phyloP scores from a whole-genome alignment of 2,888 invertebrate genomes.

The Papilio gigon region DNA sequence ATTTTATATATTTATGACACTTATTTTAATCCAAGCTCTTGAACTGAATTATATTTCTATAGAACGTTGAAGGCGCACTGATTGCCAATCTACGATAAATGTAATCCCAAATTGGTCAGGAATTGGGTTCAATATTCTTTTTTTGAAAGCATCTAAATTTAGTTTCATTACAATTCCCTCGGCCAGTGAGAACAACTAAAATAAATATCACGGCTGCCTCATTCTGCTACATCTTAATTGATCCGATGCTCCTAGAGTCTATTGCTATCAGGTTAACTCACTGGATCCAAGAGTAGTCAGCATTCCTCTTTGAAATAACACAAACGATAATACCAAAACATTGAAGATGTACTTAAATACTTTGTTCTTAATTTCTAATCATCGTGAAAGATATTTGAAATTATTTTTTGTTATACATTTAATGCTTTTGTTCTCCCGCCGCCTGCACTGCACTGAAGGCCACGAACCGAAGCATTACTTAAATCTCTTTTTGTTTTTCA shows the following conservation, averaged over 20 bases:
- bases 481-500: neutral
- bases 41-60: neutral
- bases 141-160: slow-evolving; percentile 17
- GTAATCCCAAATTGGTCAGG: neutral
- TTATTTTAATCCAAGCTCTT: neutral
- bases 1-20: neutral
- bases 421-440: neutral
- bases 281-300: neutral
- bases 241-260: neutral
- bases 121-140: slow-evolving; percentile 24
- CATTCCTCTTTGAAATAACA: neutral
- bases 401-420: too few species aligned
- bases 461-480: neutral
- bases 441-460: neutral
- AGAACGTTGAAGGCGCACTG: neutral
- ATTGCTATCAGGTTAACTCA: slow-evolving; percentile 12
- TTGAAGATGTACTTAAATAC: neutral
- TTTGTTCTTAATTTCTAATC: neutral
- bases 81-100: neutral
- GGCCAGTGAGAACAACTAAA: slow-evolving; percentile 2
- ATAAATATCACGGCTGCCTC: slow-evolving; percentile 12
- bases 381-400: too few species aligned
- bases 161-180: slow-evolving; percentile 8
- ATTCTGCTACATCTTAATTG: slow-evolving; percentile 1
- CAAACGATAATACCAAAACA: neutral